A percentile compares a stretch with the other conserved stretches of the same genome.
These are phyloP conservation scores for Sorex araneus DNA, from an alignment of 2,113 vertebrate genomes.

Conservation along the genomic window DNA sequence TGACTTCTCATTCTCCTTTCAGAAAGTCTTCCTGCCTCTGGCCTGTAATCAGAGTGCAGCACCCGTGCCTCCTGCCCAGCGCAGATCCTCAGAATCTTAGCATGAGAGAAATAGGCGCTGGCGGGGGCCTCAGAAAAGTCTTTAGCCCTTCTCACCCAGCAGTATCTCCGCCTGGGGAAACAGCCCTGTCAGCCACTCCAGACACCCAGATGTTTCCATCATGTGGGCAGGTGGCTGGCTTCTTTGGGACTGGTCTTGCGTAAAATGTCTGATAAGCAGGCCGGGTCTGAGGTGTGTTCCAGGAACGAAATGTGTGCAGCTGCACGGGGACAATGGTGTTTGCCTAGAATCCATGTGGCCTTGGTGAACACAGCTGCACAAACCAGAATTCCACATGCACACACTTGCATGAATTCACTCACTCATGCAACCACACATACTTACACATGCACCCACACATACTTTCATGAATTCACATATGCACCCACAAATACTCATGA, in stretches of 20 bases:
- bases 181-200: background rate
- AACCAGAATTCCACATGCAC: too few species aligned
- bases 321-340: background rate
- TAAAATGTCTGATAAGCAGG: background rate
- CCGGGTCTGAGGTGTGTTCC: background rate
- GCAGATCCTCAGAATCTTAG: background rate
- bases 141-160: rapidly evolving
- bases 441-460: background rate
- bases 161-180: background rate
- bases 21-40: background rate
- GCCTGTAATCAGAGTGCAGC: background rate
- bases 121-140: background rate
- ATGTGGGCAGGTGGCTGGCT: background rate
- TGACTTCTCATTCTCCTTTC: background rate
- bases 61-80: background rate
- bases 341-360: background rate
- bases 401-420: background rate
- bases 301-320: background rate
- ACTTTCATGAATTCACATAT: background rate
- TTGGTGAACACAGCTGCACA: too few species aligned
- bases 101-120: background rate
- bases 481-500: too few species aligned
- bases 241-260: background rate
- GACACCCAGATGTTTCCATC: background rate
- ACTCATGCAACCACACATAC: background rate